Conservation (phyloP, 2,113 vertebrate species). For the Phalacrocorax brasilianus region DNA sequence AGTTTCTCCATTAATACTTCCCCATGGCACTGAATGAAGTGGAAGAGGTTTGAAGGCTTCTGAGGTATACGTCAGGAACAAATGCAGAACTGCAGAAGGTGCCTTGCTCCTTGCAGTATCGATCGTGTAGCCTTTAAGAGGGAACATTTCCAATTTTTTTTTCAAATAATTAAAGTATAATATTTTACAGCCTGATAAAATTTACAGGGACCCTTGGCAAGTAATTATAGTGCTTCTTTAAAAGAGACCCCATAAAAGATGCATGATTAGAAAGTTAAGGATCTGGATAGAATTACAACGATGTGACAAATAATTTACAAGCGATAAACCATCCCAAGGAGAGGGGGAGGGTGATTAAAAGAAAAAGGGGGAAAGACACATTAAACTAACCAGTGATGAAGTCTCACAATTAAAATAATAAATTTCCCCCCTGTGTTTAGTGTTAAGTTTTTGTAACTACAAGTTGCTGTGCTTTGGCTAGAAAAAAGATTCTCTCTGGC, state of each 20-base stretch:
- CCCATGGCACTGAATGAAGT: background rate
- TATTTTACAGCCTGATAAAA: constrained; percentile 83
- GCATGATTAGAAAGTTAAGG: constrained; percentile 82
- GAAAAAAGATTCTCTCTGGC: background rate
- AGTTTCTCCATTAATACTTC: background rate
- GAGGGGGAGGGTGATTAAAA: constrained; percentile 38
- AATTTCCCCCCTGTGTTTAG: constrained; percentile 50
- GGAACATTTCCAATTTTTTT: constrained; percentile 64
- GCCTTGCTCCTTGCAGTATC: constrained; percentile 19
- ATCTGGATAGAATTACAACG: constrained; percentile 77
- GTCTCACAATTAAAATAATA: constrained; percentile 73
- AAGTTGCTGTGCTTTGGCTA: background rate
- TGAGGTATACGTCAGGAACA: background rate
- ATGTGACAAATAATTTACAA: constrained; percentile 82
- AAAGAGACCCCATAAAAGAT: constrained; percentile 81
- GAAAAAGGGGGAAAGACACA: constrained; percentile 14
- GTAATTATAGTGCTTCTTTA: constrained; percentile 82
- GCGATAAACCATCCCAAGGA: constrained; percentile 72
- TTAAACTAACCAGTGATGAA: constrained; percentile 74
- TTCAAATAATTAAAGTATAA: constrained; percentile 80
- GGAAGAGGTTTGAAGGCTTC: background rate
- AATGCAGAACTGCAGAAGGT: background rate
- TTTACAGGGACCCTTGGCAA: constrained; percentile 78
- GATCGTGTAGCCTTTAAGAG: constrained; percentile 49
- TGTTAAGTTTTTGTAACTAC: constrained; percentile 51